Evolutionary conservation across 2,797 vertebrate genomes (phyloP), one percentile per base, ranked within the genome.

Genomic region (Melanotaenia pygmaea): DNA sequence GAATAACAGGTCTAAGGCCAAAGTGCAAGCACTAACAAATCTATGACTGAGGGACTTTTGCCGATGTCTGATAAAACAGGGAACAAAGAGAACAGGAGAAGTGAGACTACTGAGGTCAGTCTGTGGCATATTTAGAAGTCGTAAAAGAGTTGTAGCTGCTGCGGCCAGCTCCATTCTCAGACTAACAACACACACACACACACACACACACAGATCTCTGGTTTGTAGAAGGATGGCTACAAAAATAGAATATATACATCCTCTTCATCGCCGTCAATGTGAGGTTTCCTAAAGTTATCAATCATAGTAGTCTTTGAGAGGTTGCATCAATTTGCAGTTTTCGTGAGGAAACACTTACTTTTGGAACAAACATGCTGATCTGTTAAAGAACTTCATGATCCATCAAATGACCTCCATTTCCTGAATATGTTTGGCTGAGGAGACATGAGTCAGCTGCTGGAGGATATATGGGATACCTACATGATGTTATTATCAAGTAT

Each of bases 31-130:
- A 28, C 45, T 68, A 28, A 77, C 38, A 80, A 86, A 87, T 81
- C 24, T 53, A 65, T 67, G 53, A 10, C 67, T 73, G 60, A 20
- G 9, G 1, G 26, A 78, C 67, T 81, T 86, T 67, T 87, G 81
- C 77, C 84, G 77, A 88, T 87, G 75, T 80, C 78, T 78, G 71
- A 84, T 81, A 72, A 85, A 87, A 80, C 26, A 7, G 22, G 13
- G 24, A 68, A 53, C 64, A 74, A 86, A 77, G 56, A 76, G 37
- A 82, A 79, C 76, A 77, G 65, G 26, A 79, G 85, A 89, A 89
- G 74, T 76, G 81, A 72, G 54, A 88, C 35, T 22, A 16, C 18
- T 2, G 22, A 65, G 66, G 45, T 76, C 75, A 76, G 57, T 72
- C 68, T 67, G 47, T 63, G 67, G 57, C 71, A 57, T 62, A 77